Evolutionary conservation across 1,140 invertebrate species (phyloP).

Genomic region (Bombus fervidus): DNA sequence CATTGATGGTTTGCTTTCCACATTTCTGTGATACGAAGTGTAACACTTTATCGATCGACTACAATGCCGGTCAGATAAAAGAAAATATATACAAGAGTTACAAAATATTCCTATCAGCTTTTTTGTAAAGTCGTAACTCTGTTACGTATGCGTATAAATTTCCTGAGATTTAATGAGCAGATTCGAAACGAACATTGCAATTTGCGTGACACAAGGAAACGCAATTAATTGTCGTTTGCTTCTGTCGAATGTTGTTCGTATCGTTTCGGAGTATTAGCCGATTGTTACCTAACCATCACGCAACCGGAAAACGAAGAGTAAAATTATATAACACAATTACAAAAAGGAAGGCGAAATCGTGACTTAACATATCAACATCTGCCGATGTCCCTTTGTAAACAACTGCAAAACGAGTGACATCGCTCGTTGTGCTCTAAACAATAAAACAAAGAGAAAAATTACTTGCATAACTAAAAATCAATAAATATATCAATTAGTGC

Average conservation of each 20-base stretch:
- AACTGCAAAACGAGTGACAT: not conserved
- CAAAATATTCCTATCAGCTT: not conserved
- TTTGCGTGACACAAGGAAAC: not conserved
- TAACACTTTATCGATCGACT: not conserved
- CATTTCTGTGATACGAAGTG: not conserved
- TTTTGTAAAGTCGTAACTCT: not conserved
- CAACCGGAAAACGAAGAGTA: slow-evolving; percentile 26
- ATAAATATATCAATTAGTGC: not conserved
- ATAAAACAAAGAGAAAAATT: no score
- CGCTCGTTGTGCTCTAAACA: no score
- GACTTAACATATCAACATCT: slow-evolving; percentile 29
- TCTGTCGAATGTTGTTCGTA: not conserved
- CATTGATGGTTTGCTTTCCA: not conserved
- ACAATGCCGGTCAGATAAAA: not conserved
- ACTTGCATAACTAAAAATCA: not conserved
- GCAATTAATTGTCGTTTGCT: slow-evolving; percentile 15
- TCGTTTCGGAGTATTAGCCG: not conserved
- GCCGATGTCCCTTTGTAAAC: not conserved
- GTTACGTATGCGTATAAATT: not conserved
- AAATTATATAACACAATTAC: slow-evolving; percentile 32
- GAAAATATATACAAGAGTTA: not conserved
- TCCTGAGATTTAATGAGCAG: not conserved
- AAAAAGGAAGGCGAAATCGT: slow-evolving; percentile 22
- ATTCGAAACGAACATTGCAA: not conserved
- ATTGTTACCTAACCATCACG: slow-evolving; percentile 16